Percentiles rank a stretch among this genome's conserved stretches.
Evolutionary conservation across 2,113 vertebrate genomes (phyloP).

Genomic region (Gobiocypris rarus): DNA sequence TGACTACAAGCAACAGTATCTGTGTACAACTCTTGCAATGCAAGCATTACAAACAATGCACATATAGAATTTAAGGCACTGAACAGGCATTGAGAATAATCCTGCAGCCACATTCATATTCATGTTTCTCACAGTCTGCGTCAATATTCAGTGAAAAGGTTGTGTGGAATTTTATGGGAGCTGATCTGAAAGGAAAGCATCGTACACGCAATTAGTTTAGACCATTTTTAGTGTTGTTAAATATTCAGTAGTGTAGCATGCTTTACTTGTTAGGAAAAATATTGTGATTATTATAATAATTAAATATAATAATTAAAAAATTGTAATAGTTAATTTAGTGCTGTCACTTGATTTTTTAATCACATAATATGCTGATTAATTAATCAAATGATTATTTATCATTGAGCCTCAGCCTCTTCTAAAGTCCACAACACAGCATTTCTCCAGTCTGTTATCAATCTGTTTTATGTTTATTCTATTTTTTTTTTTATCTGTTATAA

Average conservation of each 20-base stretch:
- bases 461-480: not conserved
- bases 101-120: slow-evolving; percentile 41
- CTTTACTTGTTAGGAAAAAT: no score
- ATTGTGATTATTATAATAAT: not conserved
- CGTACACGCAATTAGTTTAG: not conserved
- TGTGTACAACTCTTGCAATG: slow-evolving; percentile 71
- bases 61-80: slow-evolving; percentile 42
- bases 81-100: slow-evolving; percentile 17
- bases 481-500: not conserved
- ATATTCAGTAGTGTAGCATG: not conserved
- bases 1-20: slow-evolving; percentile 70
- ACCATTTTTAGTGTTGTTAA: not conserved
- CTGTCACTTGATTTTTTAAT: no score
- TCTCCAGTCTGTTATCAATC: not conserved
- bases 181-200: not conserved
- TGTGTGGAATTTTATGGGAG: slow-evolving; percentile 9
- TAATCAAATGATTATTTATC: not conserved
- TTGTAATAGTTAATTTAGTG: not conserved
- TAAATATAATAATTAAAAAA: not conserved
- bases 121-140: slow-evolving; percentile 41
- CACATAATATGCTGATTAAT: not conserved
- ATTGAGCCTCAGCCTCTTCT: no score
- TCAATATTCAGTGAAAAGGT: slow-evolving; percentile 15
- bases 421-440: no score
- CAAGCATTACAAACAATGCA: slow-evolving; percentile 66